phyloP scores from a whole-genome alignment of 2,888 invertebrate species.

The Endotricha flammealis region DNA sequence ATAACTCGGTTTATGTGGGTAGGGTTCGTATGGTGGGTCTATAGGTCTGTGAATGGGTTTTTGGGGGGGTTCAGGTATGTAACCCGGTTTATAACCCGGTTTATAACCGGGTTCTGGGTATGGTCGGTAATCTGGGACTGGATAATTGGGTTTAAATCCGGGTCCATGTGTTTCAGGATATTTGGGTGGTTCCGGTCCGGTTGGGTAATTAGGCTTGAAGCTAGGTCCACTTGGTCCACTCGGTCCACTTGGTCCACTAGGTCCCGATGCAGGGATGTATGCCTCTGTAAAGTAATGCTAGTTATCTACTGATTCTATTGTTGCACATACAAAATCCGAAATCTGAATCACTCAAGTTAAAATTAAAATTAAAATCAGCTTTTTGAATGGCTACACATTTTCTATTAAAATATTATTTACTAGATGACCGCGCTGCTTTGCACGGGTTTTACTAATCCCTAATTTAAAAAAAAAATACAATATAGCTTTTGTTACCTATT shows the following conservation, averaged over 20 bases:
- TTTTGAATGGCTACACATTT: no score
- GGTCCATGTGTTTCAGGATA: slow-evolving; percentile 22
- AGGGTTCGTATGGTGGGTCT: slow-evolving; percentile 17
- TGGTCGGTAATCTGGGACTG: slow-evolving; percentile 2
- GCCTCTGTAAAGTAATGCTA: slow-evolving; percentile 10
- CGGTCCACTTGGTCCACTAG: slow-evolving; percentile 8
- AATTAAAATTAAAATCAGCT: no score
- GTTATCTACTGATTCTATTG: no score
- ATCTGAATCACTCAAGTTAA: no score
- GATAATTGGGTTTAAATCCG: slow-evolving; percentile 17
- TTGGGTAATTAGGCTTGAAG: slow-evolving; percentile 32
- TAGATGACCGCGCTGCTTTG: no score
- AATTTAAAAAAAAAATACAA: no score
- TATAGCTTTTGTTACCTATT: no score
- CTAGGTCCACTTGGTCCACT: slow-evolving; percentile 24
- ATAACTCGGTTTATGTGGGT: slow-evolving; percentile 10
- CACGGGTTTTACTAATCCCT: no score
- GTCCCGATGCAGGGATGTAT: neutral
- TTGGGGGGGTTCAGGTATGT: slow-evolving; percentile 22
- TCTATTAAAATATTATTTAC: no score
- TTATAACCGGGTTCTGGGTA: neutral
- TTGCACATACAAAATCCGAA: no score
- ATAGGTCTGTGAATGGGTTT: slow-evolving; percentile 16
- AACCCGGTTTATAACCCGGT: slow-evolving; percentile 23
- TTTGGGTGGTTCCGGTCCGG: slow-evolving; percentile 14